Conservation (phyloP, 2,888 invertebrate species). For the Timema podura region DNA sequence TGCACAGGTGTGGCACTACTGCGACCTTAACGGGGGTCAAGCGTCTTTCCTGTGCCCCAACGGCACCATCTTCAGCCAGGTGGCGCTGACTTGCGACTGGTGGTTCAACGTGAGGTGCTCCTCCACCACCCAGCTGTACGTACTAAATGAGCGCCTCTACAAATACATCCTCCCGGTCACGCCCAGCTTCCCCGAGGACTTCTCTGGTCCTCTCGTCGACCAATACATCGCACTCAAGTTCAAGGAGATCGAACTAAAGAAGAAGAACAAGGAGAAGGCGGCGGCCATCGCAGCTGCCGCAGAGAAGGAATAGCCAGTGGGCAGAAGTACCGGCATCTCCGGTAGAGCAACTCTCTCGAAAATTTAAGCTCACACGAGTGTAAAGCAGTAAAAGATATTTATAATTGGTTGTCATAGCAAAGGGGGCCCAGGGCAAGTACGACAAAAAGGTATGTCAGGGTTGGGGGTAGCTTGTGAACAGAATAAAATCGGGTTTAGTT, state of each 20-base stretch:
- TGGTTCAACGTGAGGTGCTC: slow-evolving; percentile 89
- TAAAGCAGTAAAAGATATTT: too few species aligned
- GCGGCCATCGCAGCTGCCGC: slow-evolving; percentile 52
- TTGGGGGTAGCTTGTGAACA: too few species aligned
- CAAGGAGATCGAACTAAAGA: slow-evolving; percentile 68
- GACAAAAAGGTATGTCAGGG: too few species aligned
- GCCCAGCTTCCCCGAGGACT: slow-evolving; percentile 87
- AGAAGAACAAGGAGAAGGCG: slow-evolving; percentile 42
- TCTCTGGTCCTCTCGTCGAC: slow-evolving; percentile 82
- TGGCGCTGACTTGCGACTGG: slow-evolving; percentile 85
- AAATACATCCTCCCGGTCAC: slow-evolving; percentile 82
- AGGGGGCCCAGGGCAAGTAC: too few species aligned
- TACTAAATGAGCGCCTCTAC: slow-evolving; percentile 82
- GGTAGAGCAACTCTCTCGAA: too few species aligned
- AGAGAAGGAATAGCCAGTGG: slow-evolving; percentile 35
- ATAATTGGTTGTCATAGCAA: too few species aligned
- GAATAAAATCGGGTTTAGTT: too few species aligned
- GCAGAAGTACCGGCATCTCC: neutral
- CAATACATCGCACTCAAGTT: slow-evolving; percentile 80
- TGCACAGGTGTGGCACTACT: slow-evolving; percentile 90
- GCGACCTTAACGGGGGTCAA: slow-evolving; percentile 85
- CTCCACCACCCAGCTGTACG: slow-evolving; percentile 78
- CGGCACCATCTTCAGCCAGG: slow-evolving; percentile 87
- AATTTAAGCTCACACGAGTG: too few species aligned
- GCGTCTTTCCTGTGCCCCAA: slow-evolving; percentile 87